These are phyloP conservation scores for Gasterosteus aculeatus DNA, from an alignment of 2,113 vertebrate genomes.

Conservation along the genomic window DNA sequence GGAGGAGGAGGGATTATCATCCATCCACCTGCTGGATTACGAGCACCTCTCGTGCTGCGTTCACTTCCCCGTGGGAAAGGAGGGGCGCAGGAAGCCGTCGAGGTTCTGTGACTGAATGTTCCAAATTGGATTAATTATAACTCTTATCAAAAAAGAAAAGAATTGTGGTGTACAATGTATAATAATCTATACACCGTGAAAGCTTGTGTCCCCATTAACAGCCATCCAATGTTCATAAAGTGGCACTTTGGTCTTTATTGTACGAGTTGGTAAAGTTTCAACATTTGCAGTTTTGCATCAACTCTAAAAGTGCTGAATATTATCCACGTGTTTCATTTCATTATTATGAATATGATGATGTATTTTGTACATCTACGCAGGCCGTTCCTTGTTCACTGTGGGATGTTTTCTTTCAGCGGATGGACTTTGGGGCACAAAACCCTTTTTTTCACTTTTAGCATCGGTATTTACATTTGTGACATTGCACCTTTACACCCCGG, in stretches of 20 bases:
- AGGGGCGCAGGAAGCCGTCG: conserved; percentile 25
- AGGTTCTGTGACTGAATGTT: no score
- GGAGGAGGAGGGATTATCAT: conserved; percentile 71
- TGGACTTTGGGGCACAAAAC: not conserved
- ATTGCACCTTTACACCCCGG: not conserved
- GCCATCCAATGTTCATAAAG: not conserved
- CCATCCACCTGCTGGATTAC: conserved; percentile 69
- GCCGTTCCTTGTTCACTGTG: not conserved
- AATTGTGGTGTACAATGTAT: not conserved
- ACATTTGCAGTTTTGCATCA: not conserved
- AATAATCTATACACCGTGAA: not conserved
- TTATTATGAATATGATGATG: not conserved
- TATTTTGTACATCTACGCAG: not conserved
- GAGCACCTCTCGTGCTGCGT: conserved; percentile 58
- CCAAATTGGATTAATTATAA: not conserved
- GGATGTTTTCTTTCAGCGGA: not conserved
- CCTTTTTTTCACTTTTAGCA: not conserved
- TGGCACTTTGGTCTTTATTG: not conserved
- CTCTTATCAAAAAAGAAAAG: not conserved
- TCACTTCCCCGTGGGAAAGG: conserved; percentile 55
- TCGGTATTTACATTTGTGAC: not conserved
- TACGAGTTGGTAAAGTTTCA: not conserved
- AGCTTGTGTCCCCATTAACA: not conserved
- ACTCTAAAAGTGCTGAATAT: not conserved
- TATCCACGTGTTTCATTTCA: not conserved